Percentiles rank a stretch among this genome's conserved stretches.
These are phyloP conservation scores for Azorinus chamasolen DNA, from an alignment of 2,888 invertebrate genomes.

Conservation along the genomic window DNA sequence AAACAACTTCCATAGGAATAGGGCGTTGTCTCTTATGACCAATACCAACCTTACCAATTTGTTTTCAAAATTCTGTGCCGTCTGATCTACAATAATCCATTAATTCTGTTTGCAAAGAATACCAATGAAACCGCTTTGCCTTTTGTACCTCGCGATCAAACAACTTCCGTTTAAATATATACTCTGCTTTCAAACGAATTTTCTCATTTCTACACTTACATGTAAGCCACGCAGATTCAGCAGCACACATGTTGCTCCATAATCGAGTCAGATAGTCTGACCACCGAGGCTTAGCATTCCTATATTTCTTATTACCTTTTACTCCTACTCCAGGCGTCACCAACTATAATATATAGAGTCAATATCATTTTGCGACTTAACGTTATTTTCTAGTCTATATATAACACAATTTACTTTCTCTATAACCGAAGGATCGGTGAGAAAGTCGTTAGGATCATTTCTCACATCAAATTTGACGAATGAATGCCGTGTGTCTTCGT, in stretches of 20 bases:
- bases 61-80: conserved; percentile 25
- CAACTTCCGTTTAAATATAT: conserved; percentile 5
- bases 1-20: conserved; percentile 19
- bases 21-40: background rate
- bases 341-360: conserved; percentile 12
- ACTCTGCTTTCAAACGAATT: conserved; percentile 13
- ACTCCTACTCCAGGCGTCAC: too few relatives aligned
- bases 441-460: too few relatives aligned
- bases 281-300: conserved; percentile 10
- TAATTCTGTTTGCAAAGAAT: conserved; percentile 12
- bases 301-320: conserved; percentile 1
- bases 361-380: conserved; percentile 12
- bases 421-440: too few relatives aligned
- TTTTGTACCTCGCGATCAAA: conserved; percentile 29
- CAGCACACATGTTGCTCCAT: too few relatives aligned
- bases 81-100: conserved; percentile 14
- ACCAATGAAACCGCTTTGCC: conserved; percentile 16
- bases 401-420: background rate
- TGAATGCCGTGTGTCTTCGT: too few relatives aligned
- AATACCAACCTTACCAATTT: conserved; percentile 29
- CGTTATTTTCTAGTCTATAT: conserved; percentile 3
- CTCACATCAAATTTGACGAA: too few relatives aligned
- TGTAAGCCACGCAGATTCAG: too few relatives aligned
- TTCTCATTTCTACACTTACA: too few relatives aligned
- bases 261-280: background rate